Evolutionary conservation across 2,797 vertebrate genomes (phyloP), one percentile per base, ranked within the genome.

Genomic region (Fistularia tabacaria): DNA sequence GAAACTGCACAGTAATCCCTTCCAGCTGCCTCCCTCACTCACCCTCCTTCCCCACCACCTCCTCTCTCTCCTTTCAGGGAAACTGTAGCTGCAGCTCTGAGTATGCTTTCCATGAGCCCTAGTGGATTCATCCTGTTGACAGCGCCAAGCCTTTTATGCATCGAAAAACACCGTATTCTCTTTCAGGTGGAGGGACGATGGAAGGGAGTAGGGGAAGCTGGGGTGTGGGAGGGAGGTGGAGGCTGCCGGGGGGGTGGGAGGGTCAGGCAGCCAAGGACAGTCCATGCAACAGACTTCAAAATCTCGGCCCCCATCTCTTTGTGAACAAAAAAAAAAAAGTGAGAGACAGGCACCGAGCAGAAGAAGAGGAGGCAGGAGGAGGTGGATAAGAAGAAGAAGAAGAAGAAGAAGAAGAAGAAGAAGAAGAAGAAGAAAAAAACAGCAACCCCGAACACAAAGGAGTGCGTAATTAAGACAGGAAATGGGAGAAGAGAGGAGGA

Each of bases 391-490:
- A 3, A 67, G 72, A 58, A n/a, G n/a, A n/a, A n/a, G n/a, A n/a
- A n/a, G n/a, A n/a, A n/a, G n/a, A n/a, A n/a, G n/a, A n/a, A n/a
- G n/a, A n/a, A n/a, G 65, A 69, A 56, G 59, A 54, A 62, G 52
- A 67, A 55, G 53, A 45, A 52, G 44, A 39, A 43, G 40, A 51
- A 14, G 53, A 36, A 60, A 67, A 51, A 56, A 70, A 75, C 74
- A 68, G 74, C 63, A 79, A 81, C 71, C 68, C 67, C 57, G 36
- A 25, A 68, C 77, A 85, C 74, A 84, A 88, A 88, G 74, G 84
- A 82, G 76, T 73, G 71, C 71, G 83, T 85, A 87, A 90, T 87
- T 84, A 85, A 88, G 87, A 88, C 81, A 85, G 87, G 85, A 86
- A 85, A 85, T 76, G 82, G 82, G 76, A 83, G 80, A 87, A 80